These are phyloP conservation scores for Philhelius pedissequus DNA, from an alignment of 2,888 invertebrate genomes.

Conservation along the genomic window DNA sequence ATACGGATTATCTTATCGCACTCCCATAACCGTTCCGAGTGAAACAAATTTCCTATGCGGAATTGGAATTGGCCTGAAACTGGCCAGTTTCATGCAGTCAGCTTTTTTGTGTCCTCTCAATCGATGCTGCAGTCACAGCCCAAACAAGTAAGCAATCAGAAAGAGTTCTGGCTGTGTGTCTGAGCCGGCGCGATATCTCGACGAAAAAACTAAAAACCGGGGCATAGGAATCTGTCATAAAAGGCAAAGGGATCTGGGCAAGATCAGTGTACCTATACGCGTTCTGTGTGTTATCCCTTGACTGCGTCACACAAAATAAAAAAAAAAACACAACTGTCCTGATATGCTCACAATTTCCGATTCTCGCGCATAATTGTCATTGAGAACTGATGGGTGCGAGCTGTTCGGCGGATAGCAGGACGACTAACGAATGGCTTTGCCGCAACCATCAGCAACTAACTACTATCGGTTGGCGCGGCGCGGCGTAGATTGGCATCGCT, in stretches of 20 bases:
- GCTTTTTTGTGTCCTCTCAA: conserved; percentile 7
- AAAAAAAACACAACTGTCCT: too few relatives aligned
- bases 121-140: conserved; percentile 15
- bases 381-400: conserved; percentile 45
- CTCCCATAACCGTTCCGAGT: conserved; percentile 68
- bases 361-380: conserved; percentile 67
- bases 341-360: conserved; percentile 68
- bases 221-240: conserved; percentile 63
- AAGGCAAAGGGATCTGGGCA: conserved; percentile 62
- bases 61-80: conserved; percentile 62
- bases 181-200: conserved; percentile 26
- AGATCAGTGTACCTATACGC: conserved; percentile 27
- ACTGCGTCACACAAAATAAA: conserved; percentile 32
- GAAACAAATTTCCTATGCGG: conserved; percentile 68
- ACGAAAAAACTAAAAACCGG: conserved; percentile 24
- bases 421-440: not conserved
- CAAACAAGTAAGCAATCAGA: conserved; percentile 63
- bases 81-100: conserved; percentile 46
- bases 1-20: conserved; percentile 68
- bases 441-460: conserved; percentile 5
- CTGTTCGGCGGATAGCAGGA: not conserved
- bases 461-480: conserved; percentile 2
- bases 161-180: conserved; percentile 36
- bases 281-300: conserved; percentile 62
- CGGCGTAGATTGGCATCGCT: conserved; percentile 67